phyloP scores from a whole-genome alignment of 2,113 vertebrate genomes.

The Oceanites oceanicus region DNA sequence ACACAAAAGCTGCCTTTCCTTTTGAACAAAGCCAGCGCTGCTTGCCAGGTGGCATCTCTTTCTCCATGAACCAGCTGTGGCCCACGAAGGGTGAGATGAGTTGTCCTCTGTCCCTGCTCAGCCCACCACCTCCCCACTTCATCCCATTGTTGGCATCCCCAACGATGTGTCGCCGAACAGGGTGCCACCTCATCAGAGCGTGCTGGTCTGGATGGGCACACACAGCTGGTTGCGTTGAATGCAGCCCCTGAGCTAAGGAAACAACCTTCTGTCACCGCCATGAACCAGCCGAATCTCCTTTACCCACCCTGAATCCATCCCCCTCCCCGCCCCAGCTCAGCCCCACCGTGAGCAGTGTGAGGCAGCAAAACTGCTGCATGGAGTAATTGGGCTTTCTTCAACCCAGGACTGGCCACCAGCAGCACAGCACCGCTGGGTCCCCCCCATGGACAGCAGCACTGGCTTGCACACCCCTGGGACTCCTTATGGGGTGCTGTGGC shows the following conservation, averaged over 20 bases:
- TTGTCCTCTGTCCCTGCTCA: not conserved
- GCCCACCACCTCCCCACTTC: not conserved
- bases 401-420: not conserved
- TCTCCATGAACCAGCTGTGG: not conserved
- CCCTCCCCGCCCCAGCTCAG: not conserved
- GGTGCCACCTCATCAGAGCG: not conserved
- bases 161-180: rapidly evolving
- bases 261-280: not conserved
- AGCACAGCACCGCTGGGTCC: not conserved
- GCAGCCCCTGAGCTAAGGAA: not conserved
- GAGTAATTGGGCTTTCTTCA: not conserved
- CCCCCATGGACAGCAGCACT: not conserved
- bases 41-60: not conserved
- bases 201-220: not conserved
- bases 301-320: not conserved
- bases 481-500: not conserved
- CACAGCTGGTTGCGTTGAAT: not conserved
- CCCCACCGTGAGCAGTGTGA: not conserved
- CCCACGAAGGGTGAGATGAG: rapidly evolving
- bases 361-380: not conserved
- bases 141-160: not conserved
- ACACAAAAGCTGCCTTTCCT: not conserved
- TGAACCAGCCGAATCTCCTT: not conserved
- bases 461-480: not conserved
- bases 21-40: not conserved